A percentile compares a stretch with the other conserved stretches of the same genome.
phyloP scores from a whole-genome alignment of 92 coral and sea anemone genomes.

The Phenganax marumi region DNA sequence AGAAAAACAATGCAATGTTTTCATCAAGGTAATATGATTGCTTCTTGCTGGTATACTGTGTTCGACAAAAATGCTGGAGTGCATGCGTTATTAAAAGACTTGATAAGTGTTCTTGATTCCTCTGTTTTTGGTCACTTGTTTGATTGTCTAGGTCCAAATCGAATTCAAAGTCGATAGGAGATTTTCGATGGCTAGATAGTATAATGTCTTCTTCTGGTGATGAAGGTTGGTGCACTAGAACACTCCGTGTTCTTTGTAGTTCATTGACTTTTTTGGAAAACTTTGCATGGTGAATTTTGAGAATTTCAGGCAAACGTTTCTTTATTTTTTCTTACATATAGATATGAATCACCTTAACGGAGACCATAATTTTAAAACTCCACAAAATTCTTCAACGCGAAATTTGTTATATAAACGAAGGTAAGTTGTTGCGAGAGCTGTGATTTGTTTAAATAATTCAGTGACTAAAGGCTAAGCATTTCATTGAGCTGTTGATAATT shows the following conservation, averaged over 20 bases:
- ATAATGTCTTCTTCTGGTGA: slow-evolving; percentile 13
- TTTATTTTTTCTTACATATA: neutral
- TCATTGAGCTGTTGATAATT: too few relatives aligned
- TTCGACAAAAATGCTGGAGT: neutral
- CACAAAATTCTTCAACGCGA: slow-evolving; percentile 1
- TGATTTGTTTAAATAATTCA: too few relatives aligned
- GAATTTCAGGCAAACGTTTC: neutral
- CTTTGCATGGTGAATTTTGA: neutral
- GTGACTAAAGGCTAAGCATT: too few relatives aligned
- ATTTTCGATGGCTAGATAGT: slow-evolving; percentile 9
- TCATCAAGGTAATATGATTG: slow-evolving; percentile 24
- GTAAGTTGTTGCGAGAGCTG: neutral
- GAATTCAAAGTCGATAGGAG: slow-evolving; percentile 22
- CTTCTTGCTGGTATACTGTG: neutral
- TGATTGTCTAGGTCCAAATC: neutral
- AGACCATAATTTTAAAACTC: slow-evolving; percentile 38
- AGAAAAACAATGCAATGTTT: neutral
- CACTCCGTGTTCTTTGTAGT: neutral
- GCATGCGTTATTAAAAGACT: neutral
- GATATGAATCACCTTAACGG: neutral
- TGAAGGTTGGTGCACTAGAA: slow-evolving; percentile 7
- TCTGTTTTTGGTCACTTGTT: neutral
- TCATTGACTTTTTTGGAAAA: neutral
- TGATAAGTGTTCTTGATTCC: neutral
- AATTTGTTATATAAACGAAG: neutral